Evolutionary conservation across 2,797 vertebrate genomes (phyloP), one percentile per base, ranked within the genome.

Genomic region (Gymnoscopelus microlampas): DNA sequence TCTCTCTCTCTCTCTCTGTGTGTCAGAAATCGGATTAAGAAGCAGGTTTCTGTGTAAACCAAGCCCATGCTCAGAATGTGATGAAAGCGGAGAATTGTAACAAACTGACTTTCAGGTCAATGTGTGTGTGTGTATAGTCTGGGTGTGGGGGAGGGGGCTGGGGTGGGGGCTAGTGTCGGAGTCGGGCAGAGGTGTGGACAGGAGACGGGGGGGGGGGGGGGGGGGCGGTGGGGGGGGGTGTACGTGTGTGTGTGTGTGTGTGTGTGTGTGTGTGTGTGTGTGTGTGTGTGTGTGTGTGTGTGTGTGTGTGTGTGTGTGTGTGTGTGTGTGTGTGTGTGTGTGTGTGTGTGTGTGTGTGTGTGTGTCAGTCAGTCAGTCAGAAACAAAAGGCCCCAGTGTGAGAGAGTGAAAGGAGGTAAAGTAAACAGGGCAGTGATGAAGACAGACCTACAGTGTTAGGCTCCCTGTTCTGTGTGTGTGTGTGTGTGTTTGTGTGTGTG

Each of bases 301-400:
- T 44, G 49, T 48, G 23, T 10, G 15, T 29, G 64, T 39, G 7
- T 13, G 68, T 39, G 61, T 55, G 68, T 62, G 60, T 55, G 23
- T 82, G 75, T 75, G 80, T 74, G 67, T 71, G 69, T 35, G 61
- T 48, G 50, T 44, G 49, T 48, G 23, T 10, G 15, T 29, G 64
- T 39, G 7, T 13, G 68, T 39, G 61, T 55, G 68, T 62, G 60
- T 55, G 23, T 62, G 61, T 48, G 61, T 48, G 44, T 50, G 55
- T 61, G 60, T 54, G 60, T 55, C 15, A 47, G 35, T 76, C 29
- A 73, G 60, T 55, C 15, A 47, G 35, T 76, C 29, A 73, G 78
- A 88, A 94, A 96, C 95, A 96, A 95, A 94, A 93, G 92, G 86
- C 93, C 93, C 93, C 91, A 95, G 93, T 95, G 91, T 95, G 93